Percentiles rank a stretch among this genome's conserved stretches.
These are phyloP conservation scores for Mythimna ferrago DNA, from an alignment of 2,888 invertebrate species.

Conservation along the genomic window DNA sequence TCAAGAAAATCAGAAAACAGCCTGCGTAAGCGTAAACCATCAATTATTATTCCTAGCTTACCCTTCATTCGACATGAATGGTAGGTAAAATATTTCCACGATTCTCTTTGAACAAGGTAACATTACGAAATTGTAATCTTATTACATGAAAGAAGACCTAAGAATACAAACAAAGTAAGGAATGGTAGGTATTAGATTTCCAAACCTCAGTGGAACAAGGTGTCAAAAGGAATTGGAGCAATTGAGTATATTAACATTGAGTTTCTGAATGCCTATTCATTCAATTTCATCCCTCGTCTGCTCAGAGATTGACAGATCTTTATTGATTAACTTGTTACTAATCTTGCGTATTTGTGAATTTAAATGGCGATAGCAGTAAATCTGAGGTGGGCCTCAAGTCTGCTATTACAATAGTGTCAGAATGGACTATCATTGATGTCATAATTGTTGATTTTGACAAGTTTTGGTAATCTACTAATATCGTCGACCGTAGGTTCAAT, in stretches of 20 bases:
- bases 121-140: conserved; percentile 32
- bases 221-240: conserved; percentile 15
- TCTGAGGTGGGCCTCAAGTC: background rate
- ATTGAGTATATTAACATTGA: background rate
- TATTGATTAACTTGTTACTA: background rate
- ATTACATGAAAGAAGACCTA: conserved; percentile 35
- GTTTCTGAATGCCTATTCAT: background rate
- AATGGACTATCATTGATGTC: too few relatives aligned
- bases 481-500: too few relatives aligned
- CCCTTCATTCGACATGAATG: conserved; percentile 10
- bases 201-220: conserved; percentile 3
- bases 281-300: background rate
- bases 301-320: background rate
- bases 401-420: too few relatives aligned
- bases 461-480: too few relatives aligned
- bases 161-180: conserved; percentile 34
- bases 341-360: too few relatives aligned
- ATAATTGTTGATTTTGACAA: too few relatives aligned
- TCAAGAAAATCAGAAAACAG: background rate
- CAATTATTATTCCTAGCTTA: conserved; percentile 11
- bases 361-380: too few relatives aligned
- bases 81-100: conserved; percentile 5
- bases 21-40: background rate
- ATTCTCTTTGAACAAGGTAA: conserved; percentile 23
- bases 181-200: conserved; percentile 35